phyloP scores from a whole-genome alignment of 2,888 invertebrate species.

The Caenorhabditis imperialis region DNA sequence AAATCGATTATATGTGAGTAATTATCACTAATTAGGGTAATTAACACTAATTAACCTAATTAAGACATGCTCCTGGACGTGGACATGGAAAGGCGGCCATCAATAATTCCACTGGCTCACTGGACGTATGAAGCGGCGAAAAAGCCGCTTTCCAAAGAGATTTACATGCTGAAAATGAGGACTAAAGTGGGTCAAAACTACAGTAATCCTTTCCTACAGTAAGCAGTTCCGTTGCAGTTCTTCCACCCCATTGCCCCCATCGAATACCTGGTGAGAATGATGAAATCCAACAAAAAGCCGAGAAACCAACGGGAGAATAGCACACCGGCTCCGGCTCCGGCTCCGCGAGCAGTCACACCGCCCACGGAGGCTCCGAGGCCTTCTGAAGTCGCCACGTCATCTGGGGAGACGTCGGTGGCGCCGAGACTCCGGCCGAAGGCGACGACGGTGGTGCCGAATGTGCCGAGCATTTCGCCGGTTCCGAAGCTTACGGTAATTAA shows the following conservation, averaged over 20 bases:
- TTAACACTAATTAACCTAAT: too few species aligned
- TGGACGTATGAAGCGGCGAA: conserved; percentile 79
- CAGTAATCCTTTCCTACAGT: too few species aligned
- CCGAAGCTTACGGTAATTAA: too few species aligned
- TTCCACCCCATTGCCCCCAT: not conserved
- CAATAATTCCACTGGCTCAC: conserved; percentile 83
- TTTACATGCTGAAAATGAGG: conserved; percentile 77
- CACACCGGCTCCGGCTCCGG: too few species aligned
- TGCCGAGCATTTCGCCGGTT: conserved; percentile 34
- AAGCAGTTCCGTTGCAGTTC: too few species aligned
- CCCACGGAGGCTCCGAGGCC: too few species aligned
- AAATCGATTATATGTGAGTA: conserved; percentile 85
- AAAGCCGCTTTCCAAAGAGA: conserved; percentile 79
- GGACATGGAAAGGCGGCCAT: conserved; percentile 87
- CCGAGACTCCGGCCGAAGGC: conserved; percentile 77
- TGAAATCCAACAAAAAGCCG: not conserved
- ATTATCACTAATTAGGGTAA: too few species aligned
- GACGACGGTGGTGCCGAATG: conserved; percentile 39
- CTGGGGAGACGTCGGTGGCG: conserved; percentile 72
- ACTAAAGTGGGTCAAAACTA: too few species aligned
- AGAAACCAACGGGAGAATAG: too few species aligned
- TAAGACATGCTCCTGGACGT: conserved; percentile 88
- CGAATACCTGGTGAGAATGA: not conserved
- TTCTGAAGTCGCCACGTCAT: not conserved
- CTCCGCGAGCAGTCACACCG: too few species aligned